Evolutionary conservation across 1,140 invertebrate genomes (phyloP), one percentile per base, ranked within the genome.

Genomic region (Homarus americanus): DNA sequence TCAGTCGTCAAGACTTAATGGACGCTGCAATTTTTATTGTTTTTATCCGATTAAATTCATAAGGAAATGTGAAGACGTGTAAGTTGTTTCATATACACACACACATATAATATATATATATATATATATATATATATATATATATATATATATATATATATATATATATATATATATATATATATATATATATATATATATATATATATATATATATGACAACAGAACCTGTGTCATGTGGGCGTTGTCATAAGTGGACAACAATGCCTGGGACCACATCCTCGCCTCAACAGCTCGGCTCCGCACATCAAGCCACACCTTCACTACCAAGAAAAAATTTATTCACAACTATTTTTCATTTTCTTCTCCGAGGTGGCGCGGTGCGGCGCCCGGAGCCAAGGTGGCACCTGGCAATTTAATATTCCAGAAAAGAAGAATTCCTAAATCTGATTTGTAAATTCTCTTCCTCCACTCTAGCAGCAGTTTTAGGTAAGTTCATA

Each of bases 291-390:
- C n/a, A n/a, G n/a, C n/a, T n/a, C n/a, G n/a, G n/a, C n/a, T 63
- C 24, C 24, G 24, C 24, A 63, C 53, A 63, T 63, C 24, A 12
- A 63, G 10, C 10, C 24, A 63, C 53, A 63, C 63, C 1, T 66
- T 66, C 28, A 20, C 28, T 20, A n/a, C n/a, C 20, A 28, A 66
- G 63, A 66, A 7, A 66, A 28, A 66, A 66, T 20, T 24, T n/a
- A n/a, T 5, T 17, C 10, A 72, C 28, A 28, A 24, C 4, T n/a
- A 34, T 72, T 36, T 38, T 36, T 38, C 34, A n/a, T 88, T 7
- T 79, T 69, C 5, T 80, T n/a, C 36, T 1, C 49, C 1, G 32
- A 92, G 82, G 73, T 85, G 91, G 88, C 28, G 93, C n/a, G n/a
- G n/a, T n/a, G n/a, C n/a, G n/a, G n/a, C n/a, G n/a, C n/a, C n/a